These are phyloP conservation scores for Leucozona laternaria DNA, from an alignment of 2,888 invertebrate species.

Conservation along the genomic window DNA sequence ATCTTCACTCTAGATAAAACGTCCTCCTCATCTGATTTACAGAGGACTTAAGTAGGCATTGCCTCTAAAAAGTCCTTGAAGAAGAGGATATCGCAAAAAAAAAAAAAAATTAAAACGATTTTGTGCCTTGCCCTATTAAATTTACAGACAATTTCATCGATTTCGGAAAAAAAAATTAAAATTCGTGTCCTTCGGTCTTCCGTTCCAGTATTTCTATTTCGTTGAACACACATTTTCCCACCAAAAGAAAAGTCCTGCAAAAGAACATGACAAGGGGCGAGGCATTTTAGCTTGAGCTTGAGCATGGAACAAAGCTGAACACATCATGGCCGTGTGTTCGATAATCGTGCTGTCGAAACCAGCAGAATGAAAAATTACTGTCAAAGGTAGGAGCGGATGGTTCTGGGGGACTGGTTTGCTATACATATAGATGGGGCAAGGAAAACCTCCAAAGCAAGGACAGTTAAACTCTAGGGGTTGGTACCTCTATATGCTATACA, in stretches of 20 bases:
- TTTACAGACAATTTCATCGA: slow-evolving; percentile 52
- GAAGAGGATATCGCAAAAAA: not conserved
- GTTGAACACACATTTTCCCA: slow-evolving; percentile 10
- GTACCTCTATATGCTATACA: not conserved
- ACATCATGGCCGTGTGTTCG: slow-evolving; percentile 68
- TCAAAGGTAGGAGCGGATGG: slow-evolving; percentile 55
- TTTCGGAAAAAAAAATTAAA: slow-evolving; percentile 57
- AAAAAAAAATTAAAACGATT: slow-evolving; percentile 34
- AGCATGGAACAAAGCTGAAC: slow-evolving; percentile 51
- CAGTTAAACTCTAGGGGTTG: slow-evolving; percentile 29
- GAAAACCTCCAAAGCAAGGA: slow-evolving; percentile 6
- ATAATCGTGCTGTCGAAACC: slow-evolving; percentile 75
- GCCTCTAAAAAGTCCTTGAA: slow-evolving; percentile 28
- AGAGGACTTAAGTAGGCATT: not conserved
- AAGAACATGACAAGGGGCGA: slow-evolving; percentile 15
- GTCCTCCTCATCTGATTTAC: not conserved
- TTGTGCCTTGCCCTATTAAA: slow-evolving; percentile 46
- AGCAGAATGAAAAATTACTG: slow-evolving; percentile 74
- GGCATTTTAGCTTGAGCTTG: slow-evolving; percentile 5
- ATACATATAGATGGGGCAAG: not conserved
- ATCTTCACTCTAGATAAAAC: slow-evolving; percentile 29
- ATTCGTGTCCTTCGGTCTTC: slow-evolving; percentile 54
- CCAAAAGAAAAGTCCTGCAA: not conserved
- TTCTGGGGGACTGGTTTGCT: not conserved
- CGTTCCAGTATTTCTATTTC: slow-evolving; percentile 9